These are phyloP conservation scores for Urocyon cinereoargenteus DNA, from an alignment of 2,797 vertebrate genomes.

Conservation along the genomic window DNA sequence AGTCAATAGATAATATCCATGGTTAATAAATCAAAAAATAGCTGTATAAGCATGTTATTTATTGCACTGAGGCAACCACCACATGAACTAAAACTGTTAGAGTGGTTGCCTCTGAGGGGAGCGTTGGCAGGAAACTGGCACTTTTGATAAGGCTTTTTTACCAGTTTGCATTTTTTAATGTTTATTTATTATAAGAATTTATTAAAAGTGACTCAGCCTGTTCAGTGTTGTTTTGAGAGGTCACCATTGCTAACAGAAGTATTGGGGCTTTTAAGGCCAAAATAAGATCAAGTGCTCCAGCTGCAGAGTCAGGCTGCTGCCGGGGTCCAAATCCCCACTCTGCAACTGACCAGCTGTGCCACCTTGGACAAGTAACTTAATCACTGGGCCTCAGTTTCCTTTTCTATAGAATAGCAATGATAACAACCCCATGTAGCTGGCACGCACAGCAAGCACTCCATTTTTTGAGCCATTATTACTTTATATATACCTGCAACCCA, in stretches of 20 bases:
- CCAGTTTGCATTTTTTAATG: neutral
- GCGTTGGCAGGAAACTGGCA: neutral
- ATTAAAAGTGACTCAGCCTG: neutral
- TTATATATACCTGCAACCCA: neutral
- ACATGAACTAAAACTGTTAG: neutral
- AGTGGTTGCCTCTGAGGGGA: neutral
- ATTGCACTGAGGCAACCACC: neutral
- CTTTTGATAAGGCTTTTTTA: neutral
- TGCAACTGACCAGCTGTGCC: neutral
- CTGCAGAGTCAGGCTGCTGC: neutral
- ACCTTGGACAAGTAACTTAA: neutral
- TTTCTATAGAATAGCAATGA: neutral
- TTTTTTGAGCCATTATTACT: neutral
- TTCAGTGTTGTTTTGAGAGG: neutral
- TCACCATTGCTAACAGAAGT: neutral
- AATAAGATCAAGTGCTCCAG: neutral
- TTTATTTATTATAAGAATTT: neutral
- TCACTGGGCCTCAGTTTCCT: neutral
- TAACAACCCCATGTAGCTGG: neutral
- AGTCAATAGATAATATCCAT: conserved; percentile 9
- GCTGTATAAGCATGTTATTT: neutral
- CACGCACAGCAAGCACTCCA: neutral
- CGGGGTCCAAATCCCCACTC: neutral
- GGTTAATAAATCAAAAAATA: conserved; percentile 52
- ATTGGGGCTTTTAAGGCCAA: neutral